Evolutionary conservation across 2,113 vertebrate genomes (phyloP), one percentile per base, ranked within the genome.

Genomic region (Lampris incognitus): DNA sequence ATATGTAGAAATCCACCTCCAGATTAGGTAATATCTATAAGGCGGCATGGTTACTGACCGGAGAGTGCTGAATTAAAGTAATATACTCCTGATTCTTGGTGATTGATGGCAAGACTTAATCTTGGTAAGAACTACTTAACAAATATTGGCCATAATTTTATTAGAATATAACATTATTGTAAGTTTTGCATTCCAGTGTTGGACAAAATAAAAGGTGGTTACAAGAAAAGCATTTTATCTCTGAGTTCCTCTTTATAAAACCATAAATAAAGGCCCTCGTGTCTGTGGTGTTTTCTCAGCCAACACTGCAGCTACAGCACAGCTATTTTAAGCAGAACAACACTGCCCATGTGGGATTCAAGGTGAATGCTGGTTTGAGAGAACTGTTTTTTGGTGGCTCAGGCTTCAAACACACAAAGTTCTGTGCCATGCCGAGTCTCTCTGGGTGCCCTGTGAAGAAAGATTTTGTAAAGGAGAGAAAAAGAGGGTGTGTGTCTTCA

Each of bases 1-100:
- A 71, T 56, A 62, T 73, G 69, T 66, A 68, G 40, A 74, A 75
- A 78, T 68, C 55, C 60, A 51, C 65, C 52, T 66, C 68, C 71
- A 88, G 72, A 74, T 69, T 61, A 49, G 10, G 6, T 81, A 57
- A 72, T 66, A 62, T 75, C 60, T 50, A 7, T 44, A 83, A 69
- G 78, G 40, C 4, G n/a, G 58, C 0, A 6, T 0, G 76, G 73
- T 80, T 71, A 57, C 9, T 6, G 62, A 38, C 13, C 54, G 48
- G n/a, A 52, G 36, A 51, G 6, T 55, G 2, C 2, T 57, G 13
- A n/a, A 2, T 24, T 24, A 24, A 24, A 24, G 24, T 24, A 24
- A 24, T 24, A 24, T 24, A 24, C 24, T 24, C 24, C 24, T 24
- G 24, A 24, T 24, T 24, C 24, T 24, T 24, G 24, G 24, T 24